phyloP scores from a whole-genome alignment of 1,140 invertebrate species.

The Solenopsis invicta region DNA sequence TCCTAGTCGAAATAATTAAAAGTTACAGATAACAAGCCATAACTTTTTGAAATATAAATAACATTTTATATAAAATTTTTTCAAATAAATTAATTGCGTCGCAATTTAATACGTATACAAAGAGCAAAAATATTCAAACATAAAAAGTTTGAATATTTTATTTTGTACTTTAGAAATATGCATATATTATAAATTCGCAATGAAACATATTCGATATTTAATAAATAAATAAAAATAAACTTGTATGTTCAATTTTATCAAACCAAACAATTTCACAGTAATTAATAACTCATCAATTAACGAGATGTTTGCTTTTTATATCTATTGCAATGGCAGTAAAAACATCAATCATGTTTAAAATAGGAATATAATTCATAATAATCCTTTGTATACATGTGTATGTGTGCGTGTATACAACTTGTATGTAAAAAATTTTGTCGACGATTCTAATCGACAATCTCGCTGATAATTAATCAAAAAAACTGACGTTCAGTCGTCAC shows the following conservation, averaged over 20 bases:
- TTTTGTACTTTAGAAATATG: not conserved
- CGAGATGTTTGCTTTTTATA: not conserved
- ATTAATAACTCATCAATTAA: conserved; percentile 19
- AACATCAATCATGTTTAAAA: conserved; percentile 39
- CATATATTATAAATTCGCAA: not conserved
- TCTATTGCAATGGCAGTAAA: conserved; percentile 21
- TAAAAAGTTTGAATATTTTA: not conserved
- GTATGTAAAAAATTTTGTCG: conserved; percentile 5
- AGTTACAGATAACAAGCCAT: not conserved
- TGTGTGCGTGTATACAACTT: not conserved
- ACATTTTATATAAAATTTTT: not conserved
- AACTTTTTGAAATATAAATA: conserved; percentile 10
- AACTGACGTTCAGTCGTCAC: conserved; percentile 12
- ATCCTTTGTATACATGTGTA: not conserved
- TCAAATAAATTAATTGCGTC: not conserved
- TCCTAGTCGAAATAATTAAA: conserved; percentile 36
- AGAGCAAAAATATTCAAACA: not conserved
- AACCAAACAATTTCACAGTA: not conserved
- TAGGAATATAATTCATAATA: conserved; percentile 7
- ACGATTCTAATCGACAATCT: conserved; percentile 6
- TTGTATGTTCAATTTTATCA: not conserved
- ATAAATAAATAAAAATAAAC: not conserved
- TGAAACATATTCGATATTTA: conserved; percentile 1
- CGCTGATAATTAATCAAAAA: conserved; percentile 51
- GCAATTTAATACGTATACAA: not conserved